phyloP scores from a whole-genome alignment of 2,113 vertebrate genomes.

The Actenoides hombroni region DNA sequence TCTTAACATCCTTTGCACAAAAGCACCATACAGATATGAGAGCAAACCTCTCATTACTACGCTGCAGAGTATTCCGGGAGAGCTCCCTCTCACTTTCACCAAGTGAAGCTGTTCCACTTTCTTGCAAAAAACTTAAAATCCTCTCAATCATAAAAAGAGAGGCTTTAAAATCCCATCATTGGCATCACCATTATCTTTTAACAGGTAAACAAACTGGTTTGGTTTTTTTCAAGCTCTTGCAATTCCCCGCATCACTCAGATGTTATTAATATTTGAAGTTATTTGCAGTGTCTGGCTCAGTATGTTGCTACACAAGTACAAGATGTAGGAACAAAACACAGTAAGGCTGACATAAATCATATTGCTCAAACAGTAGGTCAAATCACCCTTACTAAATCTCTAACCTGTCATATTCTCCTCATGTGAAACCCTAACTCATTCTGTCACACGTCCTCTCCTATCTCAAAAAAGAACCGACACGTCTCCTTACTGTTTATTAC shows the following conservation, averaged over 20 bases:
- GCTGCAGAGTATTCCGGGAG: background rate
- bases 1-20: background rate
- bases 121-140: background rate
- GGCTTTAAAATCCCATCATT: background rate
- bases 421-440: background rate
- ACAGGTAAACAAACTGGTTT: background rate
- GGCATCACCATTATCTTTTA: background rate
- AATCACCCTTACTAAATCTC: background rate
- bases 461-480: background rate
- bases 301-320: background rate
- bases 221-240: background rate
- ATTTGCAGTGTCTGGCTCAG: background rate
- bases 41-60: background rate
- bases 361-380: background rate
- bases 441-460: background rate
- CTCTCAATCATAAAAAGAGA: background rate
- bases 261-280: background rate
- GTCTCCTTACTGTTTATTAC: background rate
- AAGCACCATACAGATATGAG: background rate
- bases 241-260: background rate
- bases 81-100: background rate
- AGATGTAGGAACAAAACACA: background rate
- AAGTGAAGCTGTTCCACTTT: background rate
- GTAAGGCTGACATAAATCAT: background rate
- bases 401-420: background rate